Base-by-base conservation (phyloP, 2,797 vertebrate species). In the Enteromius trimaculatus region DNA sequence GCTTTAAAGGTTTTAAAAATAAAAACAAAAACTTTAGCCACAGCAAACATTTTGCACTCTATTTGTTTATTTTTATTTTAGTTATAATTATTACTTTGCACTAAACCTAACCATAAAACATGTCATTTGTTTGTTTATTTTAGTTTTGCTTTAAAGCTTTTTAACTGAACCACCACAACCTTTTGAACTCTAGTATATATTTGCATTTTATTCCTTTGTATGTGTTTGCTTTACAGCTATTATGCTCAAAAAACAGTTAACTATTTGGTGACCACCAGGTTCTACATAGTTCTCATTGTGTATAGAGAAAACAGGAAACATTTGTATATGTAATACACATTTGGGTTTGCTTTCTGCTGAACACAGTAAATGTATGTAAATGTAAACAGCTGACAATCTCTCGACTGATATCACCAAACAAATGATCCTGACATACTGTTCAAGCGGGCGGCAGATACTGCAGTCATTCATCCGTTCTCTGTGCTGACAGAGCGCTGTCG, bases 401-500 rank as follows among this genome's bases (percentile, higher is more conserved):
- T 1, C 21, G 2, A 9, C 17, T 21, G 49, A 70, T 31, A 66
- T 49, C 77, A 7, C 17, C 31, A 39, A 69, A 69, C n/a, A 23
- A 37, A 55, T 47, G 47, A 23, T 53, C 44, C 34, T 39, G 49
- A 37, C 14, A 16, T 8, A 3, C 17, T 13, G 8, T 34, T 31
- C 6, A 49, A 5, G 34, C 11, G 3, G 26, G 1, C 0, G 3
- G 23, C 58, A 26, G 69, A 71, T 49, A 17, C 51, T 55, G 21
- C 9, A 4, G 60, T 64, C 14, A 64, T 31, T 31, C 60, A 64
- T 64, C 26, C 1, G 5, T 16, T 17, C 60, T 64, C 7, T 62
- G 60, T 70, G 26, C 58, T 81, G 75, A 84, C 78, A 84, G 83
- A 39, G 21, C 13, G 58, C 58, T 29, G 58, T 62, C 58, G 14